Conservation (phyloP, 2,888 invertebrate genomes). For the Ceriagrion tenellum region DNA sequence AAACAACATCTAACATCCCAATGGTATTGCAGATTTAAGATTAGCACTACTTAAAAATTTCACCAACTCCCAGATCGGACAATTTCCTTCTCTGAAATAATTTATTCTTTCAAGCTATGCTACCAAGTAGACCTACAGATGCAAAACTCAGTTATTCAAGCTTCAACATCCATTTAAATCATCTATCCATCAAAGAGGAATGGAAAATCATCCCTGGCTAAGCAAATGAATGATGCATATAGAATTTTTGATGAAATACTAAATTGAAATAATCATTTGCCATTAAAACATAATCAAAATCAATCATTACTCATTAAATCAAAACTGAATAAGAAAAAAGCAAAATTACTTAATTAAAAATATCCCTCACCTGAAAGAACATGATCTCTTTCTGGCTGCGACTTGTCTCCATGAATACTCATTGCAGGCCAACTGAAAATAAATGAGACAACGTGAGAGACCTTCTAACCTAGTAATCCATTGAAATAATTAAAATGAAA, state of each 20-base stretch:
- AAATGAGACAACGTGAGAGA: neutral
- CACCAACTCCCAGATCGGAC: neutral
- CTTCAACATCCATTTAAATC: neutral
- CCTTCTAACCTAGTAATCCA: too few relatives aligned
- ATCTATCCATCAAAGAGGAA: too few relatives aligned
- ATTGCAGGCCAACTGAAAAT: conserved; percentile 87
- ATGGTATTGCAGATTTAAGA: too few relatives aligned
- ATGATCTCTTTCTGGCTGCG: conserved; percentile 95
- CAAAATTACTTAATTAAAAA: neutral
- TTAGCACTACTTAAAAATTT: too few relatives aligned
- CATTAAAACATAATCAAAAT: neutral
- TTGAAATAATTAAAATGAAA: too few relatives aligned
- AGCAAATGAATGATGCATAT: too few relatives aligned
- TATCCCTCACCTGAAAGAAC: conserved; percentile 86
- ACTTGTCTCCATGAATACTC: conserved; percentile 96
- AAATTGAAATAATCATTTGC: neutral
- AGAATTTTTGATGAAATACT: too few relatives aligned
- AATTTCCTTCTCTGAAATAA: neutral
- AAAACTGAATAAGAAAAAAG: neutral
- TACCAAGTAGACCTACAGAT: too few relatives aligned
- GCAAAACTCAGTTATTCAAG: too few relatives aligned
- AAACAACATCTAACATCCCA: too few relatives aligned
- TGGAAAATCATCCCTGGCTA: too few relatives aligned
- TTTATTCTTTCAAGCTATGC: too few relatives aligned
- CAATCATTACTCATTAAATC: neutral